Evolutionary conservation across 2,888 invertebrate genomes (phyloP).

Genomic region (Nowickia ferox): DNA sequence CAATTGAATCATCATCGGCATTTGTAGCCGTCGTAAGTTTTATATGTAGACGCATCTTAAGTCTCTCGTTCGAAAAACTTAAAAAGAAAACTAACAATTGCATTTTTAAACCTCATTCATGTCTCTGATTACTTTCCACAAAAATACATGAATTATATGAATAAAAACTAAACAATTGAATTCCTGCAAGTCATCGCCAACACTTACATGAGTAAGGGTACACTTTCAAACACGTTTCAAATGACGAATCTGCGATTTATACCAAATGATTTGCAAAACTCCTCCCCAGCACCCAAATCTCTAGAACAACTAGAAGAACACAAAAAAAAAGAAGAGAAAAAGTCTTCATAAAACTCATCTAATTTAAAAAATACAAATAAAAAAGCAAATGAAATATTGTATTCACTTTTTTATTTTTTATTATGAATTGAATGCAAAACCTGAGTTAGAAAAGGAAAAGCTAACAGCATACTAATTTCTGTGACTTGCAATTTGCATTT

Average conservation of each 20-base stretch:
- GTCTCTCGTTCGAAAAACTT: too few relatives aligned
- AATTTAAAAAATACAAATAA: slow-evolving; percentile 34
- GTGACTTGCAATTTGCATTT: slow-evolving; percentile 69
- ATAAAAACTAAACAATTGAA: too few relatives aligned
- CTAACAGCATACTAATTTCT: slow-evolving; percentile 65
- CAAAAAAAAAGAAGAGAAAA: background rate
- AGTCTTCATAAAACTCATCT: slow-evolving; percentile 41
- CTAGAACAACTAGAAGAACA: background rate
- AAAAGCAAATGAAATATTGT: slow-evolving; percentile 47
- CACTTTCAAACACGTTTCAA: slow-evolving; percentile 37
- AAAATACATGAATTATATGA: too few relatives aligned
- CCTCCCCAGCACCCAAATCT: background rate
- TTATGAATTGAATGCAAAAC: slow-evolving; percentile 51
- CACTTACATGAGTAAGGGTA: slow-evolving; percentile 1
- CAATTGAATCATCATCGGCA: too few relatives aligned
- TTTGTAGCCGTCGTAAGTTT: too few relatives aligned
- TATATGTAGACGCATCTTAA: too few relatives aligned
- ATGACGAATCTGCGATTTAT: slow-evolving; percentile 9
- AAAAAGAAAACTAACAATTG: too few relatives aligned
- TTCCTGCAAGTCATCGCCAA: too few relatives aligned
- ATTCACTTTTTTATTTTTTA: slow-evolving; percentile 40
- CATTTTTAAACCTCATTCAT: too few relatives aligned
- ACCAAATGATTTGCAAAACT: background rate
- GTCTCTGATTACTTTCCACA: too few relatives aligned
- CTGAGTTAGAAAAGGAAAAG: slow-evolving; percentile 47